These are phyloP conservation scores for Gila robusta DNA, from an alignment of 2,797 vertebrate species.

Conservation along the genomic window DNA sequence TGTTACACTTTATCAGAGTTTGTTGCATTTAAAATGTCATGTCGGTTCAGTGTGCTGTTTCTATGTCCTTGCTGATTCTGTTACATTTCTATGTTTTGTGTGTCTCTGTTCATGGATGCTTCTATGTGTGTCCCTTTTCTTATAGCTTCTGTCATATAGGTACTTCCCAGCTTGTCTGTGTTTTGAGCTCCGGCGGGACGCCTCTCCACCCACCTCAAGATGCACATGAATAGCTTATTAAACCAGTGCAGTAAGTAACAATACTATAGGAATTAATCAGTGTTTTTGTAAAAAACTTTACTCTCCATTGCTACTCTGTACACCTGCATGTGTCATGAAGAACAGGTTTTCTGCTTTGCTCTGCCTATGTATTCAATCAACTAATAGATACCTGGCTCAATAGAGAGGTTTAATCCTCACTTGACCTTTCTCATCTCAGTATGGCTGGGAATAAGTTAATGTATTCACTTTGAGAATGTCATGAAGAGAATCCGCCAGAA, in stretches of 20 bases:
- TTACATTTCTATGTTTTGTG: conserved; percentile 38
- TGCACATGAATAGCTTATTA: conserved; percentile 83
- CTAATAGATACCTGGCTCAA: background rate
- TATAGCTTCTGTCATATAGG: conserved; percentile 65
- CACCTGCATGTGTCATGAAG: conserved; percentile 1
- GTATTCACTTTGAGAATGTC: background rate
- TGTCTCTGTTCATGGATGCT: conserved; percentile 37
- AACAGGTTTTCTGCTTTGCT: background rate
- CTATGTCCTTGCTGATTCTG: conserved; percentile 10
- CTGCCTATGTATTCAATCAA: background rate
- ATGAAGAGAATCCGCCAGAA: background rate
- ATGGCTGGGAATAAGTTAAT: background rate
- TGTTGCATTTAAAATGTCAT: background rate
- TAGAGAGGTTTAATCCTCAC: conserved; percentile 4
- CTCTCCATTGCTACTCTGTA: background rate
- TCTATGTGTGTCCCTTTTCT: conserved; percentile 60
- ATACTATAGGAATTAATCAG: background rate
- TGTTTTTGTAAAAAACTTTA: background rate
- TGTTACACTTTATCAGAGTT: background rate
- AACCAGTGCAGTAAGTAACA: conserved; percentile 82
- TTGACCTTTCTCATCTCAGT: conserved; percentile 17
- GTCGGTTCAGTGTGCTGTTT: conserved; percentile 7
- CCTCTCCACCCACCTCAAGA: conserved; percentile 67
- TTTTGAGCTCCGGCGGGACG: conserved; percentile 62
- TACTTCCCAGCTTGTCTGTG: conserved; percentile 56